Conservation (phyloP, 2,888 invertebrate species). For the Hemaris fuciformis region DNA sequence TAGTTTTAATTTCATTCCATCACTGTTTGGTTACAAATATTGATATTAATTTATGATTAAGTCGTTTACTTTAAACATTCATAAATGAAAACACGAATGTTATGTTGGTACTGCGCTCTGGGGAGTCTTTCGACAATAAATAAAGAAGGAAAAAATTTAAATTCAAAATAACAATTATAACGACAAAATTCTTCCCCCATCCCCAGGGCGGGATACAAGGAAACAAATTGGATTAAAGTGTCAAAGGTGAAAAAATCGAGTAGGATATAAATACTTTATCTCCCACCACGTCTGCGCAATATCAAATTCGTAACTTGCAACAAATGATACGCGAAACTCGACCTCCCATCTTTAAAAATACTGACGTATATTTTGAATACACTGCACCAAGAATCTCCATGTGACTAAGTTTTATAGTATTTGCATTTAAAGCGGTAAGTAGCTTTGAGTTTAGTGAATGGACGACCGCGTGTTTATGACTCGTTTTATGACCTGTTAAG, state of each 20-base stretch:
- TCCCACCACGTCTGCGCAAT: conserved; percentile 66
- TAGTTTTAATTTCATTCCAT: no score
- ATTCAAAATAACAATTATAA: conserved; percentile 77
- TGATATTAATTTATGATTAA: no score
- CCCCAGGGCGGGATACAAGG: conserved; percentile 71
- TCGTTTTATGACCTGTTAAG: conserved; percentile 78
- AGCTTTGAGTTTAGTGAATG: conserved; percentile 71
- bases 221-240: conserved; percentile 81
- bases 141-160: conserved; percentile 57
- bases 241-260: conserved; percentile 79
- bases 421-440: conserved; percentile 78
- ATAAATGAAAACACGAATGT: background rate
- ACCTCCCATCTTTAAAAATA: conserved; percentile 26
- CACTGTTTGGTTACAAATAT: no score
- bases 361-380: conserved; percentile 35
- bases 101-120: conserved; percentile 21
- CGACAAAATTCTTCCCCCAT: conserved; percentile 67
- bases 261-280: conserved; percentile 59
- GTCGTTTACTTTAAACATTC: background rate
- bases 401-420: conserved; percentile 61
- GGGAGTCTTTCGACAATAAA: conserved; percentile 38
- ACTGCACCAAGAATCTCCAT: conserved; percentile 52
- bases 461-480: conserved; percentile 70
- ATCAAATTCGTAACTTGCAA: conserved; percentile 44
- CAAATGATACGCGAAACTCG: conserved; percentile 31